Evolutionary conservation across 2,113 vertebrate genomes (phyloP), one percentile per base, ranked within the genome.

Genomic region (Paratilapia polleni): DNA sequence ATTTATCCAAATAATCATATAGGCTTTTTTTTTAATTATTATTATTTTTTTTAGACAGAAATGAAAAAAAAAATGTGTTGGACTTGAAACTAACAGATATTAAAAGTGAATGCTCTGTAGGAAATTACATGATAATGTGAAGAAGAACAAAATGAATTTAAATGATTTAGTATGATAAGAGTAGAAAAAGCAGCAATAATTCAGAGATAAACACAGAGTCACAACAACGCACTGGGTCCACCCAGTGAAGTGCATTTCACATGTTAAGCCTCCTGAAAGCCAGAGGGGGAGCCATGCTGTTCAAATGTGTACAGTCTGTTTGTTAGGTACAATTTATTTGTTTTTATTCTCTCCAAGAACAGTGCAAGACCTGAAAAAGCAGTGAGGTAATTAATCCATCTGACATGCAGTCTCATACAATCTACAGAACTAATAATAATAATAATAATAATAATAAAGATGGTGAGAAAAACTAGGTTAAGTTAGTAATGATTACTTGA

Each of bases 211-310:
- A 43, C 20, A 56, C 11, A 54, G 47, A 24, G n/a, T 74, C 22
- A 62, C 31, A 81, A 15, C 60, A 66, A 58, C 10, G 66, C 43
- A 80, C n/a, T 60, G 28, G 10, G 82, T 36, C 26, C 61, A 83
- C 82, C 41, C 61, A 62, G 78, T 47, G 54, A 75, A 24, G 17
- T 20, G 49, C 24, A 8, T 61, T 63, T 66, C 43, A 80, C 78
- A 86, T 91, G 85, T 81, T 26, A 62, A 83, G 26, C 52, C 79
- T 63, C 64, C 49, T 75, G 24, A 73, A 73, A 85, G 83, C 89
- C 88, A 91, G 81, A 85, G 91, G 87, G 87, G 90, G 88, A 83
- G 91, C 88, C 87, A 8, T 80, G 62, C 47, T 85, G 81, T 83
- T 83, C 47, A 60, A 82, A 77, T 19, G 26, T 9, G 4, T 22